These are phyloP conservation scores for Chondrosia reniformis DNA, from an alignment of 37 sponge, comb jelly and placozoan species.

Conservation along the genomic window DNA sequence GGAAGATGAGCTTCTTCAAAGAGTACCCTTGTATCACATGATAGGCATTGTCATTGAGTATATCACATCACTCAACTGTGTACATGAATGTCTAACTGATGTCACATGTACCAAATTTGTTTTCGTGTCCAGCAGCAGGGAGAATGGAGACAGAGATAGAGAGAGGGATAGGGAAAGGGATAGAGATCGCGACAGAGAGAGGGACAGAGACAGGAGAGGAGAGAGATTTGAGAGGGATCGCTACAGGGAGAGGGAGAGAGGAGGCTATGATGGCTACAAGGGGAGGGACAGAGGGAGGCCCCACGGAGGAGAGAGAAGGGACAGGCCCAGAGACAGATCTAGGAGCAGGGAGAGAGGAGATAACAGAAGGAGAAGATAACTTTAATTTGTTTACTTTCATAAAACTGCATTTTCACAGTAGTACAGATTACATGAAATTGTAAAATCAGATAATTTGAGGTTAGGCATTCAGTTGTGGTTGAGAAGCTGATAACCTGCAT, in stretches of 20 bases:
- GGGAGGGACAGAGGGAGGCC: background rate
- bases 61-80: too few species aligned
- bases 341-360: constrained; percentile 14
- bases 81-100: background rate
- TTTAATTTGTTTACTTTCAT: too few species aligned
- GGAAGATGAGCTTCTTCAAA: too few species aligned
- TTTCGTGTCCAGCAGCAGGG: background rate
- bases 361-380: too few species aligned
- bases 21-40: too few species aligned
- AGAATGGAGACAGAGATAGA: constrained; percentile 28
- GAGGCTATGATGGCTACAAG: background rate
- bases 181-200: constrained; percentile 30
- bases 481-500: too few species aligned
- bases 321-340: background rate
- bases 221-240: constrained; percentile 19
- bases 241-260: background rate
- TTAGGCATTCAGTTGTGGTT: too few species aligned
- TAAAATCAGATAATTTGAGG: too few species aligned
- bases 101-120: background rate
- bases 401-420: too few species aligned
- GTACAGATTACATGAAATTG: too few species aligned
- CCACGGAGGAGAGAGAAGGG: background rate
- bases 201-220: constrained; percentile 31
- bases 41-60: too few species aligned
- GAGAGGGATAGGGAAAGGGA: constrained; percentile 43